Evolutionary conservation across 2,888 invertebrate species (phyloP).

Genomic region (Limnephilus rhombicus): DNA sequence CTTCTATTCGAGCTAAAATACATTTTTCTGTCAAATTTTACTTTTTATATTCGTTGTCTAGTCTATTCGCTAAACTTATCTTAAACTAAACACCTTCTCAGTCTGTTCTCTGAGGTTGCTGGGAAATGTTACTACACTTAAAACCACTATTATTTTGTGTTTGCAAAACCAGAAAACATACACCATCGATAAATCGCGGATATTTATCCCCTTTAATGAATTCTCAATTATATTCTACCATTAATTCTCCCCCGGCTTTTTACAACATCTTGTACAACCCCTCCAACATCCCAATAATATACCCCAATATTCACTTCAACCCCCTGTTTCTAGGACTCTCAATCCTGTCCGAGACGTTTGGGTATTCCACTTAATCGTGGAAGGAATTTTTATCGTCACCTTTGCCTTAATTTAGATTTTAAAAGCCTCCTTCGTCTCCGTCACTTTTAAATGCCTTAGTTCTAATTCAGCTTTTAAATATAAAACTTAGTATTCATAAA

Average conservation of each 20-base stretch:
- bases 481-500: background rate
- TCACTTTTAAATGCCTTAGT: conserved; percentile 21
- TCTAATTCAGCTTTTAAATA: conserved; percentile 4
- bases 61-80: no score
- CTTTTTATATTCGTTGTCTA: no score
- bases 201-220: background rate
- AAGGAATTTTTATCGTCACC: conserved; percentile 61
- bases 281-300: background rate
- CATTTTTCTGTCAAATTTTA: no score
- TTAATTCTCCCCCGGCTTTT: background rate
- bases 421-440: conserved; percentile 50
- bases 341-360: conserved; percentile 55
- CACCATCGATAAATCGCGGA: background rate
- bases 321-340: background rate
- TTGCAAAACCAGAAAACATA: background rate
- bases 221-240: background rate
- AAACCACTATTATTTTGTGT: background rate
- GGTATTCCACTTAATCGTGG: conserved; percentile 60
- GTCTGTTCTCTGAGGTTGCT: background rate
- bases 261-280: background rate
- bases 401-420: conserved; percentile 61
- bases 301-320: background rate
- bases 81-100: no score
- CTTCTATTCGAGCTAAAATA: no score
- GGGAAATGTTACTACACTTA: background rate